These are phyloP conservation scores for Syngnathus scovelli DNA, from an alignment of 2,113 vertebrate species.

Conservation along the genomic window DNA sequence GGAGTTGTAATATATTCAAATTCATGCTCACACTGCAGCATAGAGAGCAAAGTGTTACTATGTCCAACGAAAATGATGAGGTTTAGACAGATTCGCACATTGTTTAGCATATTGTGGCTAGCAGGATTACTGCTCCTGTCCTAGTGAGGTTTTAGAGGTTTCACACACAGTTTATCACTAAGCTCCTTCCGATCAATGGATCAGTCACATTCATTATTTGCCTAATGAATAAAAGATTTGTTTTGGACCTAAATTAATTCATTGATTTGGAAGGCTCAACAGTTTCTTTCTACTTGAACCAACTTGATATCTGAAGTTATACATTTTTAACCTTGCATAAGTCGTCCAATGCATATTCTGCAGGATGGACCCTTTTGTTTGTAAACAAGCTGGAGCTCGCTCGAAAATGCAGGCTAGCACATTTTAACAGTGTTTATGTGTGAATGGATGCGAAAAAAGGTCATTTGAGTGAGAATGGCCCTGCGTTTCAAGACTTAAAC, in stretches of 20 bases:
- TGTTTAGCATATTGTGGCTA: conserved; percentile 33
- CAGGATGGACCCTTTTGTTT: background rate
- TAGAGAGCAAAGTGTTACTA: conserved; percentile 50
- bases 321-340: background rate
- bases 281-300: background rate
- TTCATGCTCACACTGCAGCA: conserved; percentile 48
- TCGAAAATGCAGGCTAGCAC: too few species aligned
- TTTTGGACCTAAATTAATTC: background rate
- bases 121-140: conserved; percentile 40
- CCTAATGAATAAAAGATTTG: background rate
- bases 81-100: conserved; percentile 40
- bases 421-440: too few species aligned
- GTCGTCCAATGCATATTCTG: background rate
- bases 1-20: conserved; percentile 51
- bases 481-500: too few species aligned
- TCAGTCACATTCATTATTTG: background rate
- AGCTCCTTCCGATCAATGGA: conserved; percentile 3
- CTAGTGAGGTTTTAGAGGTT: conserved; percentile 37
- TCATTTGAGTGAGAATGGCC: too few species aligned
- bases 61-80: conserved; percentile 44
- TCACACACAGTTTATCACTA: conserved; percentile 23
- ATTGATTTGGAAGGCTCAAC: background rate
- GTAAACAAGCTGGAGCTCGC: too few species aligned
- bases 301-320: background rate
- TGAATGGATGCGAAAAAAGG: too few species aligned